These are phyloP conservation scores for Brachyalestes nurse DNA, from an alignment of 2,797 vertebrate genomes.

Conservation along the genomic window DNA sequence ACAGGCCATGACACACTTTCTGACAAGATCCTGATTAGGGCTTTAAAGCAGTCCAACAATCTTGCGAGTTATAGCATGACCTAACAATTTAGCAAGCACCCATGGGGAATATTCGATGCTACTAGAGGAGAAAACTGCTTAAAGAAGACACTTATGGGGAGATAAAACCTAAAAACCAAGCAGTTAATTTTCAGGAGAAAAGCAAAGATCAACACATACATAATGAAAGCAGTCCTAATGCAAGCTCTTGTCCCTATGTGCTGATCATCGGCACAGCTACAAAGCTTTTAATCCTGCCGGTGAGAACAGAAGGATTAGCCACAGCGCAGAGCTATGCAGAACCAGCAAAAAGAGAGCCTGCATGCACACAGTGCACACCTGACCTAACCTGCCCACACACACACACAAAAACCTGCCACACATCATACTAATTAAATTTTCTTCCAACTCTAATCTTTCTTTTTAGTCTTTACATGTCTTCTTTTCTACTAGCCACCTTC, in stretches of 20 bases:
- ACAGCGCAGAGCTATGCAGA: slow-evolving; percentile 69
- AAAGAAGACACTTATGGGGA: slow-evolving; percentile 39
- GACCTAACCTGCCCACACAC: slow-evolving; percentile 45
- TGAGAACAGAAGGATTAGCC: slow-evolving; percentile 75
- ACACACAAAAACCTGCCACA: slow-evolving; percentile 8
- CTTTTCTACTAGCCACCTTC: not conserved
- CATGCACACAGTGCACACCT: slow-evolving; percentile 56
- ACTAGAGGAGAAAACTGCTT: slow-evolving; percentile 43
- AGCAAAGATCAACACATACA: slow-evolving; percentile 65
- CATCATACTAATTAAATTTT: not conserved
- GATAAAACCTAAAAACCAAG: slow-evolving; percentile 47
- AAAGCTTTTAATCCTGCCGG: slow-evolving; percentile 81
- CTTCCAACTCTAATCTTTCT: not conserved
- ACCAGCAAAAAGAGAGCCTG: slow-evolving; percentile 69
- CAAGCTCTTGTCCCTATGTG: slow-evolving; percentile 71
- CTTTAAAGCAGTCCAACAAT: slow-evolving; percentile 59
- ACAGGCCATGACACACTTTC: slow-evolving; percentile 32
- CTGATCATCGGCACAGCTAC: slow-evolving; percentile 71
- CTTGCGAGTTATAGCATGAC: slow-evolving; percentile 70
- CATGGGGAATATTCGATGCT: slow-evolving; percentile 63
- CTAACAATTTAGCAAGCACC: slow-evolving; percentile 61
- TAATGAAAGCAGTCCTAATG: slow-evolving; percentile 68
- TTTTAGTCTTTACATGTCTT: not conserved
- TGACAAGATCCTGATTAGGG: slow-evolving; percentile 38
- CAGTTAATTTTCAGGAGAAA: slow-evolving; percentile 47